phyloP scores from a whole-genome alignment of 37 sponge, comb jelly and placozoan species.

The Axinella damicornis region DNA sequence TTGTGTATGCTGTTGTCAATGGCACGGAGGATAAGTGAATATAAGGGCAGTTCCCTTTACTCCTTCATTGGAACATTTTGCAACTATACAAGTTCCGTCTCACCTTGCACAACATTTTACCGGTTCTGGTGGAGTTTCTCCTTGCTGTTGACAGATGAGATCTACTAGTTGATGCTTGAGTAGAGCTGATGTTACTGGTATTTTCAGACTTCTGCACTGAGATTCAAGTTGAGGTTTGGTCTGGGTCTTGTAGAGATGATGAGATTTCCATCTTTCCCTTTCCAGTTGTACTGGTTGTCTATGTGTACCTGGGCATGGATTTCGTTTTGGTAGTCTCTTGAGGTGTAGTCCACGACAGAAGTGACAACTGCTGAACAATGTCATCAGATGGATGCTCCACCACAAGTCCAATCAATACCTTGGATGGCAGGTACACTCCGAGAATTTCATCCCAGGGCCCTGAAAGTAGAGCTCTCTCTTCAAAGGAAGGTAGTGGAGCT shows the following conservation, averaged over 20 bases:
- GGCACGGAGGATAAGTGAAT: background rate
- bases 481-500: too few species aligned
- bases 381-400: background rate
- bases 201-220: background rate
- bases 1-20: background rate
- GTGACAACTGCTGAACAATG: background rate
- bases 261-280: slow-evolving; percentile 12
- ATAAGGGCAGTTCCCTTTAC: background rate
- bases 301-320: background rate
- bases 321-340: background rate
- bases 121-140: background rate
- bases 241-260: background rate
- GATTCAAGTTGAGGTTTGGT: background rate
- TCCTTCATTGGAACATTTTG: too few species aligned
- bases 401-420: background rate
- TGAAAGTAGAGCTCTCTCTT: background rate
- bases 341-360: background rate
- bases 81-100: too few species aligned
- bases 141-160: background rate
- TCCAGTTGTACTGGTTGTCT: background rate
- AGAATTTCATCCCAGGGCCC: slow-evolving; percentile 15
- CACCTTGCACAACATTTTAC: too few species aligned
- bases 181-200: background rate
- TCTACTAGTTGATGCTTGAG: background rate
- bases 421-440: background rate